Conservation (phyloP, 2,113 vertebrate genomes). For the Cheilinus undulatus region DNA sequence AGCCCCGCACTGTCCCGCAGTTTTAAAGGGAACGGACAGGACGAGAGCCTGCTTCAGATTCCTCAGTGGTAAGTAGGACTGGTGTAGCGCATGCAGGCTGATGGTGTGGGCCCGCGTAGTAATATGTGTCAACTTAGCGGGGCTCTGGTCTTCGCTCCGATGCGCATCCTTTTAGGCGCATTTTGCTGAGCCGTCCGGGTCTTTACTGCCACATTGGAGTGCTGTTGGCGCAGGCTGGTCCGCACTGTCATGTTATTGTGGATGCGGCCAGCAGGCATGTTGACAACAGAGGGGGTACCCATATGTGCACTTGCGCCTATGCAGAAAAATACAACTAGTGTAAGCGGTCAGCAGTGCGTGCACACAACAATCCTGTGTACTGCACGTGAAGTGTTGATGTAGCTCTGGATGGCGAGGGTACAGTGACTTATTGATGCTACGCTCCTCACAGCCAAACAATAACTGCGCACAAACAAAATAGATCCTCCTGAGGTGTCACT, state of each 20-base stretch:
- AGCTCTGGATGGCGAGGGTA: not conserved
- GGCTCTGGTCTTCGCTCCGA: not conserved
- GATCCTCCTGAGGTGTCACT: not conserved
- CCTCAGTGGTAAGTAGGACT: conserved; percentile 58
- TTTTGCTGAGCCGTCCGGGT: conserved; percentile 1
- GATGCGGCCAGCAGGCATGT: conserved; percentile 63
- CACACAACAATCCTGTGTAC: not conserved
- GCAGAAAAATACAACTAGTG: conserved; percentile 8
- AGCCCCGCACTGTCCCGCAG: conserved; percentile 26
- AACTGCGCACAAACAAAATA: not conserved
- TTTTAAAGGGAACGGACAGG: conserved; percentile 12
- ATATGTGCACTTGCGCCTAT: conserved; percentile 45
- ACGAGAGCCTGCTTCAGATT: conserved; percentile 34
- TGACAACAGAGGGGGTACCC: conserved; percentile 49
- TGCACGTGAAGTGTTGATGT: not conserved
- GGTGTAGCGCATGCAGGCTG: conserved; percentile 19
- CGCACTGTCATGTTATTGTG: conserved; percentile 53
- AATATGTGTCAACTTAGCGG: conserved; percentile 18
- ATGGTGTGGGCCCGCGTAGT: conserved; percentile 5
- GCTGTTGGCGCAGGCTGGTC: conserved; percentile 32
- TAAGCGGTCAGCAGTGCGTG: not conserved
- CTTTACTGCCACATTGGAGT: not conserved
- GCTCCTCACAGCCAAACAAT: conserved; percentile 4
- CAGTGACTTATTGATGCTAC: not conserved
- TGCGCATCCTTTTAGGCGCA: conserved; percentile 4